Evolutionary conservation across 2,888 invertebrate species (phyloP).

Genomic region (Gisinianus flammeolus): DNA sequence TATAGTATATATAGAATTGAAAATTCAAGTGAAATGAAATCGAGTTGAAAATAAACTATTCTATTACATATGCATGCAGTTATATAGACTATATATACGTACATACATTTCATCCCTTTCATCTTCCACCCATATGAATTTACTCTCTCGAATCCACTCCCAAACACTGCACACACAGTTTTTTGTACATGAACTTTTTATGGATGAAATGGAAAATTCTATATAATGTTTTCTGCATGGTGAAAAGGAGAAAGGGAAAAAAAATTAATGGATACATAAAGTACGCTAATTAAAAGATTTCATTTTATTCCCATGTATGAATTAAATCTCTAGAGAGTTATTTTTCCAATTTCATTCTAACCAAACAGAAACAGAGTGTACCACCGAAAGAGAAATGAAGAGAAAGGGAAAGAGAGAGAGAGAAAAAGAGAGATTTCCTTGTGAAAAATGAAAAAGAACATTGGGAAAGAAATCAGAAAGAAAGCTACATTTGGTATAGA

Average conservation of each 20-base stretch:
- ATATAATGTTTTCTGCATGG: background rate
- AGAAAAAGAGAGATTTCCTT: background rate
- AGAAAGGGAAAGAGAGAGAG: background rate
- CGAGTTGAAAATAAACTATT: constrained; percentile 19
- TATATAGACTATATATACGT: background rate
- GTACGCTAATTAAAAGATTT: constrained; percentile 25
- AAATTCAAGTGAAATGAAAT: constrained; percentile 19
- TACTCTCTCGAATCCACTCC: too few species aligned
- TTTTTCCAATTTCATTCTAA: constrained; percentile 24
- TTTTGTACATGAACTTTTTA: too few species aligned
- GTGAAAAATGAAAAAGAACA: background rate
- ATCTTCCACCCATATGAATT: too few species aligned
- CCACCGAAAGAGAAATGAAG: background rate
- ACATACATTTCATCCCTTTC: background rate
- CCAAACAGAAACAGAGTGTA: background rate
- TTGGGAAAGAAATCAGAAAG: background rate
- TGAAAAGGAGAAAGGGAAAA: background rate
- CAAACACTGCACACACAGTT: too few species aligned
- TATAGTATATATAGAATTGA: background rate
- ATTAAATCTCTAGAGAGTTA: constrained; percentile 26
- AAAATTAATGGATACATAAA: constrained; percentile 23
- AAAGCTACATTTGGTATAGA: background rate
- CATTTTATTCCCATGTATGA: constrained; percentile 7
- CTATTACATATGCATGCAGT: background rate
- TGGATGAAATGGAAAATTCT: too few species aligned